Conservation (phyloP, 2,888 invertebrate genomes). For the Chaetoderma sp. region DNA sequence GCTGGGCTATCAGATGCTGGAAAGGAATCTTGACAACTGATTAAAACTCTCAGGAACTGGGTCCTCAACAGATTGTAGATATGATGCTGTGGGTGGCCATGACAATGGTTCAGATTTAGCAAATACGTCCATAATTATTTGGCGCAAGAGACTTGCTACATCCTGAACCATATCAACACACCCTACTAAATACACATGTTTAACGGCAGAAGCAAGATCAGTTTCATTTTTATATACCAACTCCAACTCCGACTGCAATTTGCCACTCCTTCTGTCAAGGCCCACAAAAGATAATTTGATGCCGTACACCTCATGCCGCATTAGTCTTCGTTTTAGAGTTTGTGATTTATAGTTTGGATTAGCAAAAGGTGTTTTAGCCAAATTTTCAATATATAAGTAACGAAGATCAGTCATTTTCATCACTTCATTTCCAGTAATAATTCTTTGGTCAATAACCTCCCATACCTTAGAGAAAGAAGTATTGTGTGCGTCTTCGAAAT, state of each 20-base stretch:
- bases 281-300: not conserved
- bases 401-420: not conserved
- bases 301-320: not conserved
- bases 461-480: not conserved
- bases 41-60: not conserved
- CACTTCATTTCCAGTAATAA: not conserved
- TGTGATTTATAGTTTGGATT: constrained; percentile 16
- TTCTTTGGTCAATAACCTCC: not conserved
- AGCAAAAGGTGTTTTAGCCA: not conserved
- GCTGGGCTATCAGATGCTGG: not conserved
- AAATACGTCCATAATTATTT: not conserved
- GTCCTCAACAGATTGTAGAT: not conserved
- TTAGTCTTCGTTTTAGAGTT: constrained; percentile 10
- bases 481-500: not conserved
- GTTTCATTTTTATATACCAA: constrained; percentile 10
- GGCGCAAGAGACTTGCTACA: not conserved
- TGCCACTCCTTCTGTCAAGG: not conserved
- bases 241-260: constrained; percentile 8
- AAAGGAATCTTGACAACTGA: not conserved
- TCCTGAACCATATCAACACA: not conserved
- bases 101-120: not conserved
- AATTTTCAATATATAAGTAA: not conserved
- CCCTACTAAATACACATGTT: not conserved
- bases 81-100: not conserved
- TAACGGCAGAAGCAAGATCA: not conserved